Base-by-base conservation (phyloP, 2,888 invertebrate species). In the Agrotis clavis region DNA sequence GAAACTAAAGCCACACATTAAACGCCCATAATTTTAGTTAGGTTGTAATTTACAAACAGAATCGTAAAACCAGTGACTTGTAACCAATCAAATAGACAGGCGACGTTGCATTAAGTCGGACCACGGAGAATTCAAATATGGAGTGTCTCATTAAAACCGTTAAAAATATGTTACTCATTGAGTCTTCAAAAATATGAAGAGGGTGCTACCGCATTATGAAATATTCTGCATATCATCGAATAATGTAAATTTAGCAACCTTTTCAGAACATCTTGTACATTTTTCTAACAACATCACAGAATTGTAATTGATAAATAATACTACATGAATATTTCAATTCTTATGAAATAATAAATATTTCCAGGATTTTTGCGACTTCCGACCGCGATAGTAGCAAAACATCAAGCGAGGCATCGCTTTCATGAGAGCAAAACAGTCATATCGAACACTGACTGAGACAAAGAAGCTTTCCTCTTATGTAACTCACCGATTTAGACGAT, bases 51-150 rank as follows among this genome's bases (percentile, higher is more conserved):
- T 86, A 84, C 84, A 78, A 84, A 84, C 72, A 78, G 71, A 74
- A 64, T 86, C 72, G 70, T 84, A 81, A 84, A 86, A 86, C 78
- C 70, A 76, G 78, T 76, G 78, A 67, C 66, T 74, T 86, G 86
- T 77, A 84, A 81, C 84, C 84, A 84, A 84, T 84, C 84, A 86
- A 84, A 80, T 67, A 80, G 83, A 86, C 62, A 70, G 86, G 74
- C 75, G 74, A 81, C 68, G 80, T 71, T 86, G 75, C 86, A 74
- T 84, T 86, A 84, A 81, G 51, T 72, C 11, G 19, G 1, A 35
- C 45, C 66, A 74, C 19, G n/a, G 83, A 74, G 6, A 30, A 79
- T 6, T 48, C 18, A 48, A 0, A 5, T 63, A 80, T 74, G 74
- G 81, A 80, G 60, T 51, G 54, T 35, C 41, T 11, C 41, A 41